Evolutionary conservation across 2,797 vertebrate species (phyloP).

Genomic region (Setipinna tenuifilis): DNA sequence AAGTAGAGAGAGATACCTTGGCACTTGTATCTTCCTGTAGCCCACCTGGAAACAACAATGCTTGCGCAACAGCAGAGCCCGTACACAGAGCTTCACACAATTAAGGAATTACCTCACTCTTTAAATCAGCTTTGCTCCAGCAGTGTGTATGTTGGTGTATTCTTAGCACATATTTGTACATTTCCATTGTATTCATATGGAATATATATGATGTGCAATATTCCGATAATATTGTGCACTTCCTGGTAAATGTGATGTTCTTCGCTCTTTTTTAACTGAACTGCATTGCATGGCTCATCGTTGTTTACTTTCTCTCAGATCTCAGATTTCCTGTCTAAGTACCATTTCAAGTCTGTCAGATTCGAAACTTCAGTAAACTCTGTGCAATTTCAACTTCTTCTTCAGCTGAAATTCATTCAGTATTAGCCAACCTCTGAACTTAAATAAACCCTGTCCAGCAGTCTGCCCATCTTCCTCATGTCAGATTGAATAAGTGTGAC

Average conservation of each 20-base stretch:
- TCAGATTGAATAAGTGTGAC: not conserved
- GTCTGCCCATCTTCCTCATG: not conserved
- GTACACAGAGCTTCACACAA: too few relatives aligned
- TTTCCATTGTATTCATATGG: too few relatives aligned
- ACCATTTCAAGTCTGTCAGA: not conserved
- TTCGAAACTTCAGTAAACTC: not conserved
- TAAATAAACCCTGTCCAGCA: not conserved
- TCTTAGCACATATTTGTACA: too few relatives aligned
- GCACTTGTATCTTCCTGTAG: not conserved
- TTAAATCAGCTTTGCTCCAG: too few relatives aligned
- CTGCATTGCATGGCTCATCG: not conserved
- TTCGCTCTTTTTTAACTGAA: not conserved
- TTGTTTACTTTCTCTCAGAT: not conserved
- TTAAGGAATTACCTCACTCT: too few relatives aligned
- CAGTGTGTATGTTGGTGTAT: too few relatives aligned
- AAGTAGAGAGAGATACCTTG: not conserved
- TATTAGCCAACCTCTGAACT: not conserved
- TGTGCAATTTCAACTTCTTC: not conserved
- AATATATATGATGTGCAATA: not conserved
- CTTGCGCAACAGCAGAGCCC: too few relatives aligned
- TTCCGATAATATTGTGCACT: not conserved
- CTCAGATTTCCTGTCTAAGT: not conserved
- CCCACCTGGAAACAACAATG: too few relatives aligned
- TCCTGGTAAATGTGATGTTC: not conserved
- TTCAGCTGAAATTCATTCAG: not conserved